A percentile compares a stretch with the other conserved stretches of the same genome.
Evolutionary conservation across 2,113 vertebrate species (phyloP).

Genomic region (Clarias macrocephalus): DNA sequence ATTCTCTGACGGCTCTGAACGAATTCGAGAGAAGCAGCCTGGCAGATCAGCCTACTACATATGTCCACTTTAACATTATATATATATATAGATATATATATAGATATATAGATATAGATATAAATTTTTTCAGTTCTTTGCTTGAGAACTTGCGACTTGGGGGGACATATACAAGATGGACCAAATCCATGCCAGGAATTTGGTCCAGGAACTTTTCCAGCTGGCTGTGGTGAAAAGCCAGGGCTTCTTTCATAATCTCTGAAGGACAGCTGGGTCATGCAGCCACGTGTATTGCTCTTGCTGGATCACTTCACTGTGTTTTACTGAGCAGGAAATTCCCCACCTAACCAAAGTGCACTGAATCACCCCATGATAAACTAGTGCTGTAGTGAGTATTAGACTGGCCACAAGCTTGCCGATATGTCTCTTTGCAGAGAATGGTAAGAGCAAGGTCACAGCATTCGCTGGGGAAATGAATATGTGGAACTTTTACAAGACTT

Average conservation of each 20-base stretch:
- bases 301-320: slow-evolving; percentile 41
- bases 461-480: slow-evolving; percentile 32
- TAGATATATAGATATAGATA: slow-evolving; percentile 18
- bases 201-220: slow-evolving; percentile 50
- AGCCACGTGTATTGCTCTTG: slow-evolving; percentile 45
- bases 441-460: slow-evolving; percentile 28
- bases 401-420: neutral
- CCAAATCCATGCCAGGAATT: slow-evolving; percentile 46
- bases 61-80: slow-evolving; percentile 45
- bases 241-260: slow-evolving; percentile 51
- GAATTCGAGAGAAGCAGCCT: slow-evolving; percentile 21
- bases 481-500: slow-evolving; percentile 20
- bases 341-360: slow-evolving; percentile 30
- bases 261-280: slow-evolving; percentile 55
- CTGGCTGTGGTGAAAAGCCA: slow-evolving; percentile 50
- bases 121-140: slow-evolving; percentile 13
- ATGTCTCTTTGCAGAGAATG: slow-evolving; percentile 12
- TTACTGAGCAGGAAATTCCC: slow-evolving; percentile 45
- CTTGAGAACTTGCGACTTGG: slow-evolving; percentile 27
- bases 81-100: slow-evolving; percentile 16
- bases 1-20: slow-evolving; percentile 39
- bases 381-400: neutral
- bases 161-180: slow-evolving; percentile 40
- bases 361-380: slow-evolving; percentile 39
- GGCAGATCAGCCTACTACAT: slow-evolving; percentile 22